Evolutionary conservation across 2,888 invertebrate species (phyloP), one percentile per base, ranked within the genome.

Genomic region (Sinopyrophorus schimmeli): DNA sequence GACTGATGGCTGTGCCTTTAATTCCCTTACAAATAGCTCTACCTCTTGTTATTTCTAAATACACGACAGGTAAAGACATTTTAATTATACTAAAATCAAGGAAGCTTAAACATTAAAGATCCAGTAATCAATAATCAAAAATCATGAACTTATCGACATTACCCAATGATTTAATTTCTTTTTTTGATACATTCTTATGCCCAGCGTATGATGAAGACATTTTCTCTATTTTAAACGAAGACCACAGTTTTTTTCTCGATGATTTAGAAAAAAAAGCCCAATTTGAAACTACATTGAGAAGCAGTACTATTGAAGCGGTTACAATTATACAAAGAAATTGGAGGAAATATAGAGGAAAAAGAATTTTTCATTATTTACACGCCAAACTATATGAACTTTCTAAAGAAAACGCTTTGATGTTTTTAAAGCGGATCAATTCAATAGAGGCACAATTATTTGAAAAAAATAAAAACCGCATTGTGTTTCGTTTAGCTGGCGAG

Each of bases 1-100:
- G 97, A 0, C 75, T 98, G 42, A 78, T 99, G 66, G 93, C 92
- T 1, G 84, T 99, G 21, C 96, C 97, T 7, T 76, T 99, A 69
- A 89, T 95, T 34, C 97, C 99, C 6, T 77, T 99, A 28, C 97
- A 98, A 76, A 91, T 74, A 37, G 67, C 96, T 37, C 78, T 99
- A 68, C 98, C 99, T 3, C 75, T 98, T 61, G 76, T 92, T 41
- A 87, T 94, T 66, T 82, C 86, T 31, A 80, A 72, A 63, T 74
- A 74, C 51, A 73, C 72, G 2, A 69, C 69, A 47, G 73, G 72
- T 68, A 58, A 61, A 49, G 21, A n/a, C n/a, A n/a, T n/a, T n/a
- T n/a, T n/a, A n/a, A n/a, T n/a, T n/a, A n/a, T n/a, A n/a, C n/a
- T n/a, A n/a, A n/a, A n/a, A n/a, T n/a, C n/a, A n/a, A n/a, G n/a